Evolutionary conservation across 2,888 invertebrate species (phyloP).

Genomic region (Andrena bicolor): DNA sequence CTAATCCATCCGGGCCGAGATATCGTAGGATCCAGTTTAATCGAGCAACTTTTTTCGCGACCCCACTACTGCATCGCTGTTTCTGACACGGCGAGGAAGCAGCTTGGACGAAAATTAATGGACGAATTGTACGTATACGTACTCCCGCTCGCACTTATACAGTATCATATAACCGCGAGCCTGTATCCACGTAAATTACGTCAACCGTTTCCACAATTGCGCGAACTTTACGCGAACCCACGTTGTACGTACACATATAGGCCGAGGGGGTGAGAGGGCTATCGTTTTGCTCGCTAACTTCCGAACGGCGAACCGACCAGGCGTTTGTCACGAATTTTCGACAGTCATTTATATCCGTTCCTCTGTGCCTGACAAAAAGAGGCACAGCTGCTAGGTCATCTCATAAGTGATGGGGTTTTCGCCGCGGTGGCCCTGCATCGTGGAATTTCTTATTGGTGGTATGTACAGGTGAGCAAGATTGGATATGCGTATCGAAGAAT

Average conservation of each 20-base stretch:
- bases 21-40: conserved; percentile 67
- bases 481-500: background rate
- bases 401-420: conserved; percentile 1
- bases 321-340: conserved; percentile 67
- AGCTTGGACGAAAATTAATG: conserved; percentile 75
- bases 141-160: conserved; percentile 61
- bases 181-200: conserved; percentile 70
- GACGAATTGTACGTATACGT: conserved; percentile 63
- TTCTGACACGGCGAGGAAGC: conserved; percentile 69
- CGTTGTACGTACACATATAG: conserved; percentile 21
- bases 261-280: conserved; percentile 22
- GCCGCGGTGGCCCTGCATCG: background rate
- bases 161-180: conserved; percentile 61
- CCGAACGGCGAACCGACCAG: conserved; percentile 44
- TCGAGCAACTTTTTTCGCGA: conserved; percentile 66
- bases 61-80: conserved; percentile 69
- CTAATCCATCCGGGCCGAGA: conserved; percentile 53
- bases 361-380: conserved; percentile 40
- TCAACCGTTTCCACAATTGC: conserved; percentile 65
- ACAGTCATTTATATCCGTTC: conserved; percentile 55
- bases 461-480: background rate
- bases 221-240: conserved; percentile 56
- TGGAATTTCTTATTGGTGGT: background rate
- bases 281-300: conserved; percentile 66
- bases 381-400: conserved; percentile 8